These are phyloP conservation scores for Dendrolimus kikuchii DNA, from an alignment of 1,140 invertebrate genomes.

Conservation along the genomic window DNA sequence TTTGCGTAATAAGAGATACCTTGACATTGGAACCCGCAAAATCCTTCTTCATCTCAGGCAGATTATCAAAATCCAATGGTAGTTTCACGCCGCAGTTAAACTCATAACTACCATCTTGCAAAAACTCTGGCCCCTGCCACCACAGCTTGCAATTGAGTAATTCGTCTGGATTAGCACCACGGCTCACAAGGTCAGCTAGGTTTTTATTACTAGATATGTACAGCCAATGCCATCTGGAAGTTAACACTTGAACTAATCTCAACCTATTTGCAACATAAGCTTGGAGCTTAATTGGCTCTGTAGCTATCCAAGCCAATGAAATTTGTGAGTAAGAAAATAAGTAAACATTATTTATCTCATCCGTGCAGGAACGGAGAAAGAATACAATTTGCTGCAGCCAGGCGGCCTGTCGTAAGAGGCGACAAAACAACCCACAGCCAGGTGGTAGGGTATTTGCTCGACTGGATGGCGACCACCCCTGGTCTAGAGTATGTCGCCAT, in stretches of 20 bases:
- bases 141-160: neutral
- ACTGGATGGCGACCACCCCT: too few species aligned
- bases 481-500: too few species aligned
- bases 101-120: constrained; percentile 1
- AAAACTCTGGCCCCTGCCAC: constrained; percentile 10
- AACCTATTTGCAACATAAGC: constrained; percentile 12
- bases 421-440: too few species aligned
- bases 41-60: constrained; percentile 11
- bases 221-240: constrained; percentile 3
- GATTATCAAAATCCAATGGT: constrained; percentile 1
- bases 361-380: too few species aligned
- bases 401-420: too few species aligned
- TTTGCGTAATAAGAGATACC: neutral
- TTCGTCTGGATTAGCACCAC: constrained; percentile 6
- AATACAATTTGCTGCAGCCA: too few species aligned
- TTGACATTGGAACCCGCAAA: constrained; percentile 8
- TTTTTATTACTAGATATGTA: constrained; percentile 5
- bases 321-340: constrained; percentile 12
- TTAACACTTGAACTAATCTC: constrained; percentile 3
- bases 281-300: constrained; percentile 5
- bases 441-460: too few species aligned
- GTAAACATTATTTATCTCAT: too few species aligned
- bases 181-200: constrained; percentile 9
- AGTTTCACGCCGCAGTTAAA: neutral
- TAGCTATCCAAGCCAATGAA: constrained; percentile 6